Percentiles rank a stretch among this genome's conserved stretches.
phyloP scores from a whole-genome alignment of 2,797 vertebrate genomes.

The Mormyrops boulengeri region DNA sequence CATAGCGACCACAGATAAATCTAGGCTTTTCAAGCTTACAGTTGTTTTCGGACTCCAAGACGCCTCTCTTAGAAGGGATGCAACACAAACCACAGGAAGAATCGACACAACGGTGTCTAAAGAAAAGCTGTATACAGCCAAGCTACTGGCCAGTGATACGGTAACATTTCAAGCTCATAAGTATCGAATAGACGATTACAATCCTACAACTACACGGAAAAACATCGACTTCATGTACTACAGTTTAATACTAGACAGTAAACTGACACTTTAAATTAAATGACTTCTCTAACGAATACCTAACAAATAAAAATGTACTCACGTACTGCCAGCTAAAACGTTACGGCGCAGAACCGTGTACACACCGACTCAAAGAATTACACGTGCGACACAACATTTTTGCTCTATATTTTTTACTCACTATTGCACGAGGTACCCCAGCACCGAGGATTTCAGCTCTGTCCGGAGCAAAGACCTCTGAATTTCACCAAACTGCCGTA shows the following conservation, averaged over 20 bases:
- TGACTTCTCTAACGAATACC: not conserved
- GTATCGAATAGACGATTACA: not conserved
- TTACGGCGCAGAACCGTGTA: not conserved
- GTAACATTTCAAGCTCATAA: not conserved
- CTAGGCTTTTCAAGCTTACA: not conserved
- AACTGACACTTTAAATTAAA: not conserved
- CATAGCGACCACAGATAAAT: not conserved
- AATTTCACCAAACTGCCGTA: not conserved
- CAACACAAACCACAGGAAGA: not conserved
- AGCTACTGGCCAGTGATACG: not conserved
- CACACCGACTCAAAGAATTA: not conserved
- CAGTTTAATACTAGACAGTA: not conserved
- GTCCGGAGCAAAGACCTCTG: not conserved
- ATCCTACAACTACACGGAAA: not conserved
- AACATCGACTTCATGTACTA: not conserved
- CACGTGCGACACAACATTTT: not conserved
- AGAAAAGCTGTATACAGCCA: not conserved
- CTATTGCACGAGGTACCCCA: not conserved
- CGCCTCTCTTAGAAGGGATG: not conserved
- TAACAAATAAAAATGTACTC: not conserved
- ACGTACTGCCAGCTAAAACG: not conserved
- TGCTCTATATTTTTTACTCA: not conserved
- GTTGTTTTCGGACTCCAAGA: not conserved
- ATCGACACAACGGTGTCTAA: not conserved
- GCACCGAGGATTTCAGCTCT: not conserved